Evolutionary conservation across 2,888 invertebrate species (phyloP).

Genomic region (Drosophila gaucha): DNA sequence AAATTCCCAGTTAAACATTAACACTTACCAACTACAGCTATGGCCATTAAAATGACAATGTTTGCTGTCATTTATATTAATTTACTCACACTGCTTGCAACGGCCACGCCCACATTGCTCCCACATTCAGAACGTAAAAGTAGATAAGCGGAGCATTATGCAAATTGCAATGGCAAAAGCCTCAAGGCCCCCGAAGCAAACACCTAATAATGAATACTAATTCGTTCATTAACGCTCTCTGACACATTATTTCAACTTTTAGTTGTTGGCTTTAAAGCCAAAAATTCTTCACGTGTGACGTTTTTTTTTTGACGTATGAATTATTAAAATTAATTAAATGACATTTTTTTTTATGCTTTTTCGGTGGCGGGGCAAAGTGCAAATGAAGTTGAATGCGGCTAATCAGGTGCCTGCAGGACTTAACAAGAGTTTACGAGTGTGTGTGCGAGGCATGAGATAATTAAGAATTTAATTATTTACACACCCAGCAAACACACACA

Average conservation of each 20-base stretch:
- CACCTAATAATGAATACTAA: conserved; percentile 81
- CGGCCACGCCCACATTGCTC: conserved; percentile 56
- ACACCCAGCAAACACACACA: conserved; percentile 38
- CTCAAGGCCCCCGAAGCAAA: conserved; percentile 32
- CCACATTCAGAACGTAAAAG: background rate
- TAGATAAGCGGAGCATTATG: conserved; percentile 63
- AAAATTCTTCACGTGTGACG: conserved; percentile 29
- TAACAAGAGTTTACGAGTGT: conserved; percentile 47
- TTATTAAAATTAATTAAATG: conserved; percentile 83
- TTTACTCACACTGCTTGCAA: conserved; percentile 65
- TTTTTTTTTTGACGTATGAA: conserved; percentile 61
- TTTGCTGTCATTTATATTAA: conserved; percentile 67
- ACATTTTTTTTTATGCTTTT: conserved; percentile 14
- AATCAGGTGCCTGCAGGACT: conserved; percentile 47
- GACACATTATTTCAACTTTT: conserved; percentile 58
- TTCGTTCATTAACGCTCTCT: conserved; percentile 70
- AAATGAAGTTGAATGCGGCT: conserved; percentile 67
- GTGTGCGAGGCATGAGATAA: conserved; percentile 63
- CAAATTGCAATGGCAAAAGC: conserved; percentile 50
- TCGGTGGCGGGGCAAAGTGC: conserved; percentile 22
- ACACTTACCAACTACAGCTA: conserved; percentile 42
- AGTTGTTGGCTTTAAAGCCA: conserved; percentile 37
- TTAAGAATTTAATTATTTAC: conserved; percentile 81
- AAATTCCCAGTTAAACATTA: conserved; percentile 36
- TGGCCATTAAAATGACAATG: conserved; percentile 52